phyloP scores from a whole-genome alignment of 2,113 vertebrate species.

The Anhinga rufa region DNA sequence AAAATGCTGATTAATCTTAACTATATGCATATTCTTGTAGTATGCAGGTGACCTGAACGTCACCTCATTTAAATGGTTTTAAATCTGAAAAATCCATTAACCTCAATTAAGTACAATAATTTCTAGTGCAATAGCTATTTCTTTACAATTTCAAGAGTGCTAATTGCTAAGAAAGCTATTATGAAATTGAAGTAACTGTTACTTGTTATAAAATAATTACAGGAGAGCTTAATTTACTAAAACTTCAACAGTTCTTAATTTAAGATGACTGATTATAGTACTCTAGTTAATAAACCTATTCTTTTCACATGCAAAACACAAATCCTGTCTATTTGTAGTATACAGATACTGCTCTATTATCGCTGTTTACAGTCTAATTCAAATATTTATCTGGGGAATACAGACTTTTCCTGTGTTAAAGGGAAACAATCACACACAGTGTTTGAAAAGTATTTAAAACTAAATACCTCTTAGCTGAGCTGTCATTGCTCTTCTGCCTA shows the following conservation, averaged over 20 bases:
- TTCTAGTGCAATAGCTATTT: neutral
- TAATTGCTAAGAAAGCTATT: neutral
- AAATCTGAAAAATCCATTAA: neutral
- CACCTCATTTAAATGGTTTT: neutral
- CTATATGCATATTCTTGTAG: neutral
- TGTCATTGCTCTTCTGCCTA: neutral
- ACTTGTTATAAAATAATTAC: neutral
- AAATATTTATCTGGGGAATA: neutral
- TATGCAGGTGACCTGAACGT: neutral
- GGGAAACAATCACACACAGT: neutral
- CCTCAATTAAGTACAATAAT: neutral
- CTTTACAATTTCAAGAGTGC: neutral
- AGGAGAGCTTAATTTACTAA: neutral
- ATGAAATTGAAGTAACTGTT: neutral
- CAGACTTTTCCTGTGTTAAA: neutral
- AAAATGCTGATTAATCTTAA: neutral
- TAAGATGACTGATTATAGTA: neutral
- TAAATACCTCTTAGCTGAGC: neutral
- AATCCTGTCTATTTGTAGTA: neutral
- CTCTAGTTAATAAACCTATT: neutral
- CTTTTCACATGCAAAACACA: neutral
- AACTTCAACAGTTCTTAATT: neutral
- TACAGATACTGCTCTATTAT: neutral
- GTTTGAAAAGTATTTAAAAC: neutral
- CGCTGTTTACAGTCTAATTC: neutral